These are phyloP conservation scores for Corythornis leucogaster DNA, from an alignment of 2,797 vertebrate species.

Conservation along the genomic window DNA sequence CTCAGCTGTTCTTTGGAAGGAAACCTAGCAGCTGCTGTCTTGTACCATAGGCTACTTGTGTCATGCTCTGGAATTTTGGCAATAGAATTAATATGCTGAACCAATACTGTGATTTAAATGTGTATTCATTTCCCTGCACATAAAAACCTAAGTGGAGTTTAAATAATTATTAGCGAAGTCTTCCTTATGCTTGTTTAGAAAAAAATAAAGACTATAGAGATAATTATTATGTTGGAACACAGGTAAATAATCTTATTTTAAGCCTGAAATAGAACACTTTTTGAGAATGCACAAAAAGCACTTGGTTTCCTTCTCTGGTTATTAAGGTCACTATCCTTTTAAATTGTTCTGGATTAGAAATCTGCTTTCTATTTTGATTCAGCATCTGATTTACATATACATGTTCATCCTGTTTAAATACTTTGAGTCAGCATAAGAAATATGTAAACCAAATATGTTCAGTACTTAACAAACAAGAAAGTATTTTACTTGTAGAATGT, in stretches of 20 bases:
- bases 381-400: not conserved
- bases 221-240: not conserved
- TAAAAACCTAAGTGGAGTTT: not conserved
- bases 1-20: slow-evolving; percentile 84
- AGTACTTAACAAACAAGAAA: not conserved
- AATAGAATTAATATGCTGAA: slow-evolving; percentile 41
- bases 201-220: not conserved
- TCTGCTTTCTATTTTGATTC: not conserved
- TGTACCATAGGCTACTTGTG: slow-evolving; percentile 57
- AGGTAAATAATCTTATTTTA: not conserved
- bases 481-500: not conserved
- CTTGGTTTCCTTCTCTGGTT: not conserved
- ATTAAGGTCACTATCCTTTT: not conserved
- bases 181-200: not conserved
- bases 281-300: not conserved
- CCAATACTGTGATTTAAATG: slow-evolving; percentile 29
- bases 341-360: not conserved
- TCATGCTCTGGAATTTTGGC: slow-evolving; percentile 60
- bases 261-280: not conserved
- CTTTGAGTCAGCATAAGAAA: not conserved
- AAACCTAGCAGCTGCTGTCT: slow-evolving; percentile 80
- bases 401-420: slow-evolving; percentile 7
- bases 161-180: not conserved
- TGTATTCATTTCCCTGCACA: slow-evolving; percentile 7
- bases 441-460: not conserved